Evolutionary conservation across 2,113 vertebrate genomes (phyloP), one percentile per base, ranked within the genome.

Genomic region (Sturnus vulgaris): DNA sequence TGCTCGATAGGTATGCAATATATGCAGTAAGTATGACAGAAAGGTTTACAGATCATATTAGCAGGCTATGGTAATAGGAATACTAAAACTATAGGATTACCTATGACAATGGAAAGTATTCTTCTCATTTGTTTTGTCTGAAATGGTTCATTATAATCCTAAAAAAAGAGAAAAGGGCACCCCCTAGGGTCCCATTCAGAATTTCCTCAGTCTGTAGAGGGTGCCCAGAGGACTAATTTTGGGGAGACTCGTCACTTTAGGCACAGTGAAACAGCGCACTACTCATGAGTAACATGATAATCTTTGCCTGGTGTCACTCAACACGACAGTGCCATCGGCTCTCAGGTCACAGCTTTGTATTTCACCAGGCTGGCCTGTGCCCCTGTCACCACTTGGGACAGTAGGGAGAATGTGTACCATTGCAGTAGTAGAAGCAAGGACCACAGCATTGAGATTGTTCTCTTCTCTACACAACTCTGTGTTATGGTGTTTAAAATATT

Each of bases 311-410:
- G 11, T 59, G 39, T 69, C 8, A 0, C 21, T 40, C 46, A 59
- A 10, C 27, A 42, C 0, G 0, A 17, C 52, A 47, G 66, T 61
- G 57, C 37, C 12, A 3, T 66, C 0, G 0, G 6, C 40, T 83
- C 20, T 53, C 35, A 19, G n/a, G 52, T 57, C 31, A 31, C 42
- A 50, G n/a, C 22, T 82, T 39, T 39, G 30, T 25, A 15, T 60
- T 13, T 82, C 56, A 9, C 31, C 70, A 35, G 53, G 25, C 53
- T 72, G 68, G 24, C 53, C 25, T 28, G 53, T 63, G 52, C 39
- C 49, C 31, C 44, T 39, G 47, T 53, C 72, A 66, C 53, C 7
- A 2, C 63, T 3, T 15, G 1, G 8, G 37, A n/a, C 40, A 76
- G 16, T 0, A 31, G 25, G 39, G n/a, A 83, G 47, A 37, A 49